phyloP scores from a whole-genome alignment of 2,888 invertebrate species.

The Caenorhabditis sinica region DNA sequence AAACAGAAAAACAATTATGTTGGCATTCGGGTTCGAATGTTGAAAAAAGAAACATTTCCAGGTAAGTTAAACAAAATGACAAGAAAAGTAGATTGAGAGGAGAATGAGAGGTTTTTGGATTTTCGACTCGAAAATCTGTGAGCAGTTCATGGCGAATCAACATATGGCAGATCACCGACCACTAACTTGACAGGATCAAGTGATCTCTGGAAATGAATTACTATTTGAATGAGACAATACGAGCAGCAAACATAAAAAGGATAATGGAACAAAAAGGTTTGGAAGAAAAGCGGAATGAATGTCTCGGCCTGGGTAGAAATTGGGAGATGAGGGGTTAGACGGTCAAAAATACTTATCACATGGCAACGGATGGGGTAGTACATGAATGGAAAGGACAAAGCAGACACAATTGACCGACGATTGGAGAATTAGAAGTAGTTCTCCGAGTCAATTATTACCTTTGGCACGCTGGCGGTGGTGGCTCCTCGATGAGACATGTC shows the following conservation, averaged over 20 bases:
- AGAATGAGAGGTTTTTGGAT: neutral
- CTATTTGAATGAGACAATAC: slow-evolving; percentile 44
- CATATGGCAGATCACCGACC: slow-evolving; percentile 82
- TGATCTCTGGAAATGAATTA: slow-evolving; percentile 71
- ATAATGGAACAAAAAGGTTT: slow-evolving; percentile 20
- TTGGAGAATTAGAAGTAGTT: slow-evolving; percentile 50
- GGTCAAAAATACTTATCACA: slow-evolving; percentile 49
- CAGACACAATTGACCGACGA: slow-evolving; percentile 39
- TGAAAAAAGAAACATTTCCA: neutral
- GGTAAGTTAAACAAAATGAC: slow-evolving; percentile 27
- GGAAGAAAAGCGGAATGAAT: slow-evolving; percentile 45
- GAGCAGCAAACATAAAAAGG: slow-evolving; percentile 36
- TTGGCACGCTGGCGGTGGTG: slow-evolving; percentile 59
- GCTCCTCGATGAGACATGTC: slow-evolving; percentile 64
- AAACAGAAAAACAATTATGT: slow-evolving; percentile 4
- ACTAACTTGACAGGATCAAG: slow-evolving; percentile 80
- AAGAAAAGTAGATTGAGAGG: slow-evolving; percentile 10
- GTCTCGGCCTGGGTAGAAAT: neutral
- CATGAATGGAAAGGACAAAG: slow-evolving; percentile 41
- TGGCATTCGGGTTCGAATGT: neutral
- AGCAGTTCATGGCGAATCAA: slow-evolving; percentile 73
- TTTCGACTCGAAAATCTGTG: slow-evolving; percentile 42
- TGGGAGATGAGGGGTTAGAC: neutral
- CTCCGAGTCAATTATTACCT: slow-evolving; percentile 69
- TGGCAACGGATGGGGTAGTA: slow-evolving; percentile 54